These are phyloP conservation scores for Rhabdomys pumilio DNA, from an alignment of 2,797 vertebrate genomes.

Conservation along the genomic window DNA sequence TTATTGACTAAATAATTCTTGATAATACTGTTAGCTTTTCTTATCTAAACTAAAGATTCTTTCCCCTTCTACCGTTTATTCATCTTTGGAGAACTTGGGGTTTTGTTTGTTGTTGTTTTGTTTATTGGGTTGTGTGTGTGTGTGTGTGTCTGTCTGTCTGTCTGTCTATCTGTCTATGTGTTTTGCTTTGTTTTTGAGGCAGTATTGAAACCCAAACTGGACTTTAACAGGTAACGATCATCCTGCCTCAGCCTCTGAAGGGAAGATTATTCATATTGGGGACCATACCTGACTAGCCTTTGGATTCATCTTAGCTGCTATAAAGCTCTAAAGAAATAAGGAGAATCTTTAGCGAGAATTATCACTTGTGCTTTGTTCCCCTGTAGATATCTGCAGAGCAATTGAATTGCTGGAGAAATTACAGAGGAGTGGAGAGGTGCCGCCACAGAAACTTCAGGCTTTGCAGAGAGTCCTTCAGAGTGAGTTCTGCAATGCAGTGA, in stretches of 20 bases:
- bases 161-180: too few species aligned
- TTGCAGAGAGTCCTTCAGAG: conserved; percentile 98
- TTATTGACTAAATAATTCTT: conserved; percentile 40
- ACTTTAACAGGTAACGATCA: background rate
- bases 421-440: conserved; percentile 98
- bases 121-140: background rate
- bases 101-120: background rate
- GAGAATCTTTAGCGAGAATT: conserved; percentile 27
- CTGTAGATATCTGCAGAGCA: conserved; percentile 97
- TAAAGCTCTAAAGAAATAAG: conserved; percentile 1
- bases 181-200: background rate
- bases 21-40: conserved; percentile 17
- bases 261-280: background rate
- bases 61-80: background rate
- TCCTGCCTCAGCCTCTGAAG: background rate
- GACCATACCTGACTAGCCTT: background rate
- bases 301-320: background rate
- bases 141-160: too few species aligned
- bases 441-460: conserved; percentile 98
- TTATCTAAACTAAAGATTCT: background rate
- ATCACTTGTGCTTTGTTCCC: conserved; percentile 73
- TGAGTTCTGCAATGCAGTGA: conserved; percentile 98
- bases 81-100: background rate
- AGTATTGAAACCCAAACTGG: background rate
- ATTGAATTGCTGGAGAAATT: conserved; percentile 99